phyloP scores from a whole-genome alignment of 2,797 vertebrate genomes.

The Hemitrygon akajei region DNA sequence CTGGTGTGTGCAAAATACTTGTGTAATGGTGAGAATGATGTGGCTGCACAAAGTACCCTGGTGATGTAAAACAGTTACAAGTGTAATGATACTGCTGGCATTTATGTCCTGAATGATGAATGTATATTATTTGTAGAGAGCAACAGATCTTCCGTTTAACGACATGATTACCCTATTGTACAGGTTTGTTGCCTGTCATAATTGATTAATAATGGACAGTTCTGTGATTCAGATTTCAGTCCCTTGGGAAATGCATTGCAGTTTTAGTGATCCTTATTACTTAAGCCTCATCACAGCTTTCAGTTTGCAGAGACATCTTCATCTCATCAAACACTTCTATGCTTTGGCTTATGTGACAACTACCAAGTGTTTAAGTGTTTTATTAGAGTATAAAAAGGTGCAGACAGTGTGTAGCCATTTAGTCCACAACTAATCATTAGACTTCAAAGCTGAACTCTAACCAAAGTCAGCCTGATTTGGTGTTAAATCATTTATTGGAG shows the following conservation, averaged over 20 bases:
- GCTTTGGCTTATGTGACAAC: background rate
- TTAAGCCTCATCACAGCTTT: background rate
- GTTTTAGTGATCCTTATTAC: conserved; percentile 13
- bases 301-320: background rate
- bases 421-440: background rate
- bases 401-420: too few species aligned
- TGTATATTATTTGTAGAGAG: background rate
- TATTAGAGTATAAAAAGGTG: background rate
- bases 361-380: background rate
- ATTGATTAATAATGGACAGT: conserved; percentile 1
- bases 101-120: background rate
- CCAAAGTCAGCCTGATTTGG: background rate
- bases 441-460: background rate
- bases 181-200: background rate
- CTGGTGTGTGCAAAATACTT: background rate
- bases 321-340: background rate
- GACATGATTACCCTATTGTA: conserved; percentile 3
- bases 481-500: too few species aligned
- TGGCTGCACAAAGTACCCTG: background rate
- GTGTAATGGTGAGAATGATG: background rate
- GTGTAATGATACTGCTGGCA: background rate
- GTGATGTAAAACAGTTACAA: background rate
- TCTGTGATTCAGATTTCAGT: background rate
- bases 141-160: background rate
- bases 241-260: background rate